These are phyloP conservation scores for Biston stratarius DNA, from an alignment of 2,888 invertebrate genomes.

Conservation along the genomic window DNA sequence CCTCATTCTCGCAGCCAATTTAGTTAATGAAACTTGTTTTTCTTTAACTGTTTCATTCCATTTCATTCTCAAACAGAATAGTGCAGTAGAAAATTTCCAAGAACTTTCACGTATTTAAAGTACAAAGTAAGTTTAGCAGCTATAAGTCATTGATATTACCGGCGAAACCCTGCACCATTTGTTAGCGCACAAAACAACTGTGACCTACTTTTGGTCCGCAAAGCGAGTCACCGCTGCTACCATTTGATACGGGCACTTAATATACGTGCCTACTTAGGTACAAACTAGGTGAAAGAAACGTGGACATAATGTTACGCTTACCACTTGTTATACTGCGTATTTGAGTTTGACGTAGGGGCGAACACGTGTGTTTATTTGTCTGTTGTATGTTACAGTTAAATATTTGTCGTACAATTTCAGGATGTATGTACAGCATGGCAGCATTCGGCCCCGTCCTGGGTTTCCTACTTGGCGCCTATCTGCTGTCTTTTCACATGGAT, in stretches of 20 bases:
- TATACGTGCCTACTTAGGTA: slow-evolving; percentile 25
- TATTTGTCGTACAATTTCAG: slow-evolving; percentile 76
- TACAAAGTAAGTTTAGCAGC: slow-evolving; percentile 52
- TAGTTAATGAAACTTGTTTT: slow-evolving; percentile 42
- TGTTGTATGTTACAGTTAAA: slow-evolving; percentile 15
- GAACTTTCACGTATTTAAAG: slow-evolving; percentile 47
- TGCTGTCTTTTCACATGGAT: slow-evolving; percentile 97
- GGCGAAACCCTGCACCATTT: slow-evolving; percentile 64
- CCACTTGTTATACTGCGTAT: slow-evolving; percentile 22
- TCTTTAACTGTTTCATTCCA: slow-evolving; percentile 20
- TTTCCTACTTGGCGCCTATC: slow-evolving; percentile 96
- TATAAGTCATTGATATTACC: slow-evolving; percentile 62
- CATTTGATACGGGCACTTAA: slow-evolving; percentile 32
- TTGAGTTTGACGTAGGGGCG: slow-evolving; percentile 23
- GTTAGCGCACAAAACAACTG: slow-evolving; percentile 61
- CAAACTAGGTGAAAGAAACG: slow-evolving; percentile 28
- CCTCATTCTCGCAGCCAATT: slow-evolving; percentile 36
- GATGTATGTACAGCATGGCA: slow-evolving; percentile 98
- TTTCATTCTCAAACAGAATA: slow-evolving; percentile 12
- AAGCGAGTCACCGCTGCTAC: slow-evolving; percentile 46
- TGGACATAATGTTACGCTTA: slow-evolving; percentile 19
- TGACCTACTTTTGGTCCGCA: slow-evolving; percentile 74
- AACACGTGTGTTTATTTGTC: slow-evolving; percentile 22
- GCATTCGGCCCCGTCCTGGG: slow-evolving; percentile 98
- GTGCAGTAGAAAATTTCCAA: slow-evolving; percentile 32